A percentile compares a stretch with the other conserved stretches of the same genome.
Conservation (phyloP, 2,113 vertebrate genomes). For the Malurus melanocephalus region DNA sequence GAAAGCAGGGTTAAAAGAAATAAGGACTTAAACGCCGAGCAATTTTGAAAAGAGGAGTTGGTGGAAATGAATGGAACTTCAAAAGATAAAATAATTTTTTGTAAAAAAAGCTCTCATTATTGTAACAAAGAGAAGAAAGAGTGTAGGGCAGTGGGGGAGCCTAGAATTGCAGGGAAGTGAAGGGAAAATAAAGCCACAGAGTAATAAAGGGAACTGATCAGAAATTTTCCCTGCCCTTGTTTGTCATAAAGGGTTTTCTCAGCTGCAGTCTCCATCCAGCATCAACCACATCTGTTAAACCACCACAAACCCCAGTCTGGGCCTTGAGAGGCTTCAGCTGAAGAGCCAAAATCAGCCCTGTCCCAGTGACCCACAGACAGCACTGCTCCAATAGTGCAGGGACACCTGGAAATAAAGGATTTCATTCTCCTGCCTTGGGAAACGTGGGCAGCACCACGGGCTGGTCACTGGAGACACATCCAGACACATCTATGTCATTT, state of each 20-base stretch:
- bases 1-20: background rate
- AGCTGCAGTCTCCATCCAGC: background rate
- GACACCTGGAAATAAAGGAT: accelerated
- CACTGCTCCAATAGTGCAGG: accelerated
- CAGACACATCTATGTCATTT: accelerated
- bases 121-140: background rate
- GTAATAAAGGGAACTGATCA: background rate
- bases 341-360: background rate
- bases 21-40: accelerated
- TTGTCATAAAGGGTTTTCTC: background rate
- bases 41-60: background rate
- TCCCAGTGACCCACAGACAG: accelerated
- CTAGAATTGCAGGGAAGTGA: background rate
- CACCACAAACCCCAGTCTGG: background rate
- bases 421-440: accelerated
- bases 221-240: accelerated
- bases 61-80: background rate
- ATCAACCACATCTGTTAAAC: accelerated
- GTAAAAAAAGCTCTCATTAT: background rate
- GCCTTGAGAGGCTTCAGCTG: background rate
- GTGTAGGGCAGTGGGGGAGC: background rate
- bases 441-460: accelerated
- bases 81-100: background rate
- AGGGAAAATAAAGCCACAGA: background rate
- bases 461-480: accelerated